Evolutionary conservation across 2,797 vertebrate genomes (phyloP), one percentile per base, ranked within the genome.

Genomic region (Lindbergichthys nudifrons): DNA sequence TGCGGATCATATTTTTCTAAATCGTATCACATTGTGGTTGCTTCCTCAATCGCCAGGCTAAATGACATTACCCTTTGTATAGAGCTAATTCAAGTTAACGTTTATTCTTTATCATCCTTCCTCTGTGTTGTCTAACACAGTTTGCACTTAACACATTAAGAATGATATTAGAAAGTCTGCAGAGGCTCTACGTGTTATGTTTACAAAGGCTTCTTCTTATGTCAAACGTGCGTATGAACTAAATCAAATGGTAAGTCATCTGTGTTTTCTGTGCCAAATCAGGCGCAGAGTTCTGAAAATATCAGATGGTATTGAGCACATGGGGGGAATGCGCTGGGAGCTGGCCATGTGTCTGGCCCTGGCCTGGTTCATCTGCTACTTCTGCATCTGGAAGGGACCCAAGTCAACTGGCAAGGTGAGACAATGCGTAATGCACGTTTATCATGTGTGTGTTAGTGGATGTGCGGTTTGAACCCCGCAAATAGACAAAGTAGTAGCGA

Each of bases 341-440:
- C 94, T 99, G 63, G 97, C 97, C 26, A 92, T 98, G 72, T 99
- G 98, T 93, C 96, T 99, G 66, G 94, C 97, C 41, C 93, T 97
- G 47, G 98, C 97, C 67, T 99, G 98, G 98, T 96, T 98, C 89
- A 98, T 99, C 90, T 99, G 98, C 87, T 99, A 99, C 88, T 99
- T 99, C 90, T 99, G 98, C 90, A 99, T 99, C 92, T 99, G 98
- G 98, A 99, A 99, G 88, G 98, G 98, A 21, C 98, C 98, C 84
- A 99, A 99, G 92, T 99, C 98, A 42, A 99, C 98, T 12, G 98
- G 98, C 85, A 99, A 99, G 97, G 98, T 99, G 92, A 95, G 87
- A 62, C 39, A 21, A 36, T 36, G 2, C 57, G 21, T 5, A 32
- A 76, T 72, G 23, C 70, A 75, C 58, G 59, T 60, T 65, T 64